A percentile compares a stretch with the other conserved stretches of the same genome.
These are phyloP conservation scores for Drosophila arizonae DNA, from an alignment of 1,140 invertebrate genomes.

Conservation along the genomic window DNA sequence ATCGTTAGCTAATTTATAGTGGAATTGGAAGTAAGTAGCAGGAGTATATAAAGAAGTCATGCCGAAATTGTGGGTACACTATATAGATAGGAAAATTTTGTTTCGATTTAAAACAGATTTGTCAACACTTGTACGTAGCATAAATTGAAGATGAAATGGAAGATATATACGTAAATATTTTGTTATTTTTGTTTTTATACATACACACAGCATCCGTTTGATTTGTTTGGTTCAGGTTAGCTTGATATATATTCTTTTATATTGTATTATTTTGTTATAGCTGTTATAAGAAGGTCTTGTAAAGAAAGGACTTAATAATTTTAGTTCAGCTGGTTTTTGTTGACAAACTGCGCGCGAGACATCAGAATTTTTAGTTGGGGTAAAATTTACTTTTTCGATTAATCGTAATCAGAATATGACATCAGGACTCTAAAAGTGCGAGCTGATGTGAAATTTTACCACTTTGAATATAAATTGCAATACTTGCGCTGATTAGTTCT, in stretches of 20 bases:
- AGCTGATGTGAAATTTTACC: slow-evolving; percentile 63
- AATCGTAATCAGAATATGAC: slow-evolving; percentile 22
- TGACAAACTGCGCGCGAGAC: slow-evolving; percentile 75
- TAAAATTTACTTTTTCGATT: slow-evolving; percentile 59
- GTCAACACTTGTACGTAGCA: slow-evolving; percentile 33
- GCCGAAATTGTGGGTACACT: slow-evolving; percentile 45
- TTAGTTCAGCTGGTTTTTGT: slow-evolving; percentile 62
- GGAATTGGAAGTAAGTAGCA: slow-evolving; percentile 42
- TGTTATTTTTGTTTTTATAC: slow-evolving; percentile 34
- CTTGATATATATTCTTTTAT: slow-evolving; percentile 37
- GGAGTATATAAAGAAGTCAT: slow-evolving; percentile 52
- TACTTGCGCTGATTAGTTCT: slow-evolving; percentile 19
- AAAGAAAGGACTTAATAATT: slow-evolving; percentile 60
- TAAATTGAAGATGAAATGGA: slow-evolving; percentile 17
- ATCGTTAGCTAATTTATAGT: slow-evolving; percentile 35
- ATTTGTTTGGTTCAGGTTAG: slow-evolving; percentile 26
- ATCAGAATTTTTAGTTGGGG: slow-evolving; percentile 79
- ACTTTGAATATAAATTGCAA: slow-evolving; percentile 71
- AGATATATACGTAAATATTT: slow-evolving; percentile 14
- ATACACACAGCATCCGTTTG: slow-evolving; percentile 59
- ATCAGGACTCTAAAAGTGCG: not conserved
- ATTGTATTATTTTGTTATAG: slow-evolving; percentile 33
- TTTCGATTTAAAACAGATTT: slow-evolving; percentile 38
- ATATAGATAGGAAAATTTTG: slow-evolving; percentile 21
- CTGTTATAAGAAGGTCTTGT: slow-evolving; percentile 42